These are phyloP conservation scores for Penaeus chinensis DNA, from an alignment of 1,140 invertebrate genomes.

Conservation along the genomic window DNA sequence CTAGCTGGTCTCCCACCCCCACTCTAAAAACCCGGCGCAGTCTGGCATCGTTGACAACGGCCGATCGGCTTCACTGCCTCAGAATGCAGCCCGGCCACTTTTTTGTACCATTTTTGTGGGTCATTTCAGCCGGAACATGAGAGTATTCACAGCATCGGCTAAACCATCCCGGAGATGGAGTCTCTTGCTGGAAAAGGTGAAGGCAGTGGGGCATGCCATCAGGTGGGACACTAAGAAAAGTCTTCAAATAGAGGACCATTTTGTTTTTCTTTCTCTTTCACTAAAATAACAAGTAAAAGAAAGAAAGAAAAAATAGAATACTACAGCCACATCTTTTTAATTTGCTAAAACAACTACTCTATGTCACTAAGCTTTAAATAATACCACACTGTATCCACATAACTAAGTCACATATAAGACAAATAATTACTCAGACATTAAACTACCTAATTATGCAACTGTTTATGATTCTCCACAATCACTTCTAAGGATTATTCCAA, in stretches of 20 bases:
- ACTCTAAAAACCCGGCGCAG: conserved; percentile 28
- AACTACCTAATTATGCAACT: no score
- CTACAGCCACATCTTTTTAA: no score
- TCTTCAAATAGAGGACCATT: no score
- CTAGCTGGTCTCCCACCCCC: not conserved
- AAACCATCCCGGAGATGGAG: conserved; percentile 37
- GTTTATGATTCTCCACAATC: no score
- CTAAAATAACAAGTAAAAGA: no score
- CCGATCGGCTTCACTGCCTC: conserved; percentile 49
- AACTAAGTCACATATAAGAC: no score
- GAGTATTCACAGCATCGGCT: conserved; percentile 52
- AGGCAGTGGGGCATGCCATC: conserved; percentile 30
- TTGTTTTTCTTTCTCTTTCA: not conserved
- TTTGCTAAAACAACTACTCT: no score
- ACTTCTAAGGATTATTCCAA: no score
- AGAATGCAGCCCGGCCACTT: conserved; percentile 55
- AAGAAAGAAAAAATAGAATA: no score
- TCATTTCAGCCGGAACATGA: conserved; percentile 53
- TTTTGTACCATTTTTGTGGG: conserved; percentile 47
- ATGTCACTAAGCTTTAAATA: no score
- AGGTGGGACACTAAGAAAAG: not conserved
- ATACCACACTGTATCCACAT: no score
- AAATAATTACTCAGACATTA: no score
- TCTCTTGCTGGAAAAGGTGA: conserved; percentile 35
- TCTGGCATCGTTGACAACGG: conserved; percentile 49